Base-by-base conservation (phyloP, 2,113 vertebrate genomes). In the Circaetus cinerascens region DNA sequence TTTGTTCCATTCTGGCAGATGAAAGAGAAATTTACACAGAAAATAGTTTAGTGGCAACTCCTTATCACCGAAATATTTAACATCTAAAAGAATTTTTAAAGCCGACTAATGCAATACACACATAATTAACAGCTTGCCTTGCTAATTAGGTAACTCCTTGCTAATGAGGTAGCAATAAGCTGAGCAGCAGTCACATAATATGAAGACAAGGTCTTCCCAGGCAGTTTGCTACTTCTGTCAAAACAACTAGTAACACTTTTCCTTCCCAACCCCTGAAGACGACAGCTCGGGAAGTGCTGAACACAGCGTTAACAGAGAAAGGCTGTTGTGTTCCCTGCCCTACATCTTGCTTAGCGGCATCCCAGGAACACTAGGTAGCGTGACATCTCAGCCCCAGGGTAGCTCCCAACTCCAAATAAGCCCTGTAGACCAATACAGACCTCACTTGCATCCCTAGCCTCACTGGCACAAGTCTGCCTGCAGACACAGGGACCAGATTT, bases 101-200 rank as follows among this genome's bases (percentile, higher is more conserved):
- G 92, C 95, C 16, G 19, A 94, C 72, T 38, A 91, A 96, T 34
- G 46, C 76, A 32, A 68, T 40, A 79, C 74, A 69, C 96, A 90
- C 88, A 63, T 87, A 95, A 97, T 97, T 97, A 97, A 93, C 96
- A 96, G 89, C 81, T 81, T 59, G 92, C 76, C 85, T 78, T 55
- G 38, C 89, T 97, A 97, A 97, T 97, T 95, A 93, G 93, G 81
- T 76, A 95, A 57, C 82, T 94, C 75, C 87, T 80, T 38, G 71
- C 85, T 97, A 97, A 97, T 96, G 96, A 97, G 94, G 91, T 43
- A 95, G 91, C 88, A 91, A 80, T 93, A 51, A 95, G 86, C 75
- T 64, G 85, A 97, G 81, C 93, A 95, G 89, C 96, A 93, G 67
- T 18, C 91, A 43, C 75, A 30, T 4, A 78, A 79, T 2, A 77